Conservation (phyloP, 2,888 invertebrate species). For the Andrena marginata region DNA sequence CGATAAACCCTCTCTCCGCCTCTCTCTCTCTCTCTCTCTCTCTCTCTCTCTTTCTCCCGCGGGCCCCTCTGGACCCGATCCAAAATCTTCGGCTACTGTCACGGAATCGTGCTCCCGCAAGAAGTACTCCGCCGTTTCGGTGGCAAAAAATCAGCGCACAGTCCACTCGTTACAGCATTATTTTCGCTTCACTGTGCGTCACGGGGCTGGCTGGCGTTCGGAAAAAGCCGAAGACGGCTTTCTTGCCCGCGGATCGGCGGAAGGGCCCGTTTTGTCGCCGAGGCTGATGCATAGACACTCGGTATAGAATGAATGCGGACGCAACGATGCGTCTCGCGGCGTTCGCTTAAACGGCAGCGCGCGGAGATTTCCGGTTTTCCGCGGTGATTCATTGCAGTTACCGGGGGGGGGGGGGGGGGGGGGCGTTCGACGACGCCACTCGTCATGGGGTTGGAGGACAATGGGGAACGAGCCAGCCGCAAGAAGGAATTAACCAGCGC, state of each 20-base stretch:
- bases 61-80: neutral
- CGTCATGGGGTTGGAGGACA: constrained; percentile 60
- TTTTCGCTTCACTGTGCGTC: constrained; percentile 3
- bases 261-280: constrained; percentile 23
- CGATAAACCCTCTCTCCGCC: neutral
- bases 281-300: neutral
- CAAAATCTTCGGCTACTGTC: neutral
- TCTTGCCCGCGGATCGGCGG: constrained; percentile 2
- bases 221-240: neutral
- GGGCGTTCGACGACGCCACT: constrained; percentile 54
- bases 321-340: constrained; percentile 27
- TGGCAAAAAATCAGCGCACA: constrained; percentile 30
- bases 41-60: neutral
- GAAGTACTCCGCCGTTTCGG: neutral
- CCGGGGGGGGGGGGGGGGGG: too few species aligned
- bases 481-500: constrained; percentile 57
- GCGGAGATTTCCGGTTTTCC: constrained; percentile 48
- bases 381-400: constrained; percentile 58
- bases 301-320: constrained; percentile 12
- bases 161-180: neutral
- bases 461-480: constrained; percentile 55
- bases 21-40: too few species aligned
- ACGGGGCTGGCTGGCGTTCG: neutral
- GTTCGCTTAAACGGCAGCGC: constrained; percentile 39
- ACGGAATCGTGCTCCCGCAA: neutral